Evolutionary conservation across 2,113 vertebrate species (phyloP).

Genomic region (Myanophis thanlyinensis): DNA sequence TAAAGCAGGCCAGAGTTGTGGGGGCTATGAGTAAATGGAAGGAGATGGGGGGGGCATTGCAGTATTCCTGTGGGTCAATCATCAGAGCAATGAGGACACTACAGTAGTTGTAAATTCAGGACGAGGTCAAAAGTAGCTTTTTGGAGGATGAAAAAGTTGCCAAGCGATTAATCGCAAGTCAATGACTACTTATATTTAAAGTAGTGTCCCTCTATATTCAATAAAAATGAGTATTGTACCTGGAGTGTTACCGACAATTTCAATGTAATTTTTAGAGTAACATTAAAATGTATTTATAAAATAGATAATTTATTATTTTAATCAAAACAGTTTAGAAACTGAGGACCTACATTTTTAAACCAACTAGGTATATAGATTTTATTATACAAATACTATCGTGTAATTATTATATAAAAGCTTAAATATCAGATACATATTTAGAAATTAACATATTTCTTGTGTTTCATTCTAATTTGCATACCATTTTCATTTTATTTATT

Average conservation of each 20-base stretch:
- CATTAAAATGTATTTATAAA: not conserved
- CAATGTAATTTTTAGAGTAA: not conserved
- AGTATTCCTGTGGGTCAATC: not conserved
- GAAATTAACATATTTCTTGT: not conserved
- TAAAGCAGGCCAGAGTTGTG: not conserved
- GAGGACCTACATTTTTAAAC: conserved; percentile 19
- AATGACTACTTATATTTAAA: not conserved
- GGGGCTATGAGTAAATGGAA: not conserved
- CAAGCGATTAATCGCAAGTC: not conserved
- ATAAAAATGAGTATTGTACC: not conserved
- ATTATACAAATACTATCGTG: not conserved
- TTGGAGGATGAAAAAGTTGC: not conserved
- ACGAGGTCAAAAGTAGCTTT: not conserved
- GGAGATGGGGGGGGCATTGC: not conserved
- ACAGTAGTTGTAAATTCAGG: not conserved
- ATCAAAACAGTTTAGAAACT: not conserved
- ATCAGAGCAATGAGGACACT: not conserved
- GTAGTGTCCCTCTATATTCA: not conserved
- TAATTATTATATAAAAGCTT: not conserved
- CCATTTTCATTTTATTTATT: not conserved
- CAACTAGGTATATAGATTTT: not conserved
- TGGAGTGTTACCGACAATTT: not conserved
- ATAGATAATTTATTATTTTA: conserved; percentile 25
- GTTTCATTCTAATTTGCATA: not conserved
- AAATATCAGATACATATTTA: not conserved